Percentiles rank a stretch among this genome's conserved stretches.
Conservation (phyloP, 2,797 vertebrate species). For the Pantherophis vulpinus region DNA sequence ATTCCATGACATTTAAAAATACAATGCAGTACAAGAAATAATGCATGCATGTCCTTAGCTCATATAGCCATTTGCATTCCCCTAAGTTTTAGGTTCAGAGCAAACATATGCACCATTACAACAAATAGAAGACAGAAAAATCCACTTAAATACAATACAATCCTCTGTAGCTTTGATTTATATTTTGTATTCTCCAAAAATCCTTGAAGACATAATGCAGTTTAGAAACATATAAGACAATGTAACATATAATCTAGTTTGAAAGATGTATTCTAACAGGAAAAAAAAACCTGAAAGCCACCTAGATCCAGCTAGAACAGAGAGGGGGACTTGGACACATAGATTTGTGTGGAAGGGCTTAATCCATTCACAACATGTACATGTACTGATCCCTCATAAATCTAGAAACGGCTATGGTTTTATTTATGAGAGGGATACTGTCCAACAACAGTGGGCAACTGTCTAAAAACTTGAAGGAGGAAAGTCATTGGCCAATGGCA, state of each 20-base stretch:
- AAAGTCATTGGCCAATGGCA: slow-evolving; percentile 45
- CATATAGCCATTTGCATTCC: not conserved
- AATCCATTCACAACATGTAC: not conserved
- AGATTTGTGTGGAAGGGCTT: not conserved
- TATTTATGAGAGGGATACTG: not conserved
- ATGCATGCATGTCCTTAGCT: not conserved
- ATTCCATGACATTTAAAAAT: not conserved
- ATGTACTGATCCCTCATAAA: not conserved
- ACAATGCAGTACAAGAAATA: not conserved
- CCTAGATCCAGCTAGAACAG: not conserved
- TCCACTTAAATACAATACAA: not conserved
- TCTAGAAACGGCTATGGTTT: not conserved
- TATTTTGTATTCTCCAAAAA: not conserved
- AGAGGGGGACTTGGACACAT: not conserved
- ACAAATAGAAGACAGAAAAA: not conserved
- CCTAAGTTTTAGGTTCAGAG: not conserved
- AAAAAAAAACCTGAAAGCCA: not conserved
- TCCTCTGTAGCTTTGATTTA: not conserved
- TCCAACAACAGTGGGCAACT: not conserved
- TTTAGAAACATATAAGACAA: not conserved
- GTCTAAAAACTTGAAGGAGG: slow-evolving; percentile 33
- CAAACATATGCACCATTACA: not conserved
- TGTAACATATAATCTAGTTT: not conserved
- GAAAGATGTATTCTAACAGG: not conserved
- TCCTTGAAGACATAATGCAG: not conserved